Base-by-base conservation (phyloP, 1,140 invertebrate genomes). In the Anoplolepis gracilipes region DNA sequence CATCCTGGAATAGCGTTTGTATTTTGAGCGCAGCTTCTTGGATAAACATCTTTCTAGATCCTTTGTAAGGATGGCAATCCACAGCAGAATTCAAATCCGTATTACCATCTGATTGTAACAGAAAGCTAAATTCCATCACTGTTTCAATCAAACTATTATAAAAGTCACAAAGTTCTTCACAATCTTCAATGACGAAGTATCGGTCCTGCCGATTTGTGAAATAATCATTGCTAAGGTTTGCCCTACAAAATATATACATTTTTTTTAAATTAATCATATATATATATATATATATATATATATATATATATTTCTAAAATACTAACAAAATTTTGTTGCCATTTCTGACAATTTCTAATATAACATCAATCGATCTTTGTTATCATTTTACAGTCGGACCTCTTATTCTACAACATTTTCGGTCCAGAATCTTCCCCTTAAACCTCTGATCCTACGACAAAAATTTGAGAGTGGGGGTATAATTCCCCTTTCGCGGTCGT, bases 201-300 rank as follows among this genome's bases (percentile, higher is more conserved):
- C 99, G 96, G 95, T 99, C 99, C 95, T 99, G 99, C 67, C 99
- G 96, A 94, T 99, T 99, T 28, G 97, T 98, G 93, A 99, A 99
- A 94, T 99, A 99, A 93, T 99, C 98, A 93, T 99, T 97, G 88
- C 99, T 99, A 89, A 99, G 96, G 95, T 99, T 99, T 11, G 99
- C 99, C 13, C 97, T 98, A 93, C 3, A 49, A 49, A 49, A 5
- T 49, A 85, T 64, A 85, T 42, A 87, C 64, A 82, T 70, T 36
- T 36, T 61, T 39, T 76, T 64, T 39, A 10, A 36, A 19, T 28
- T 30, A 59, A n/a, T n/a, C n/a, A n/a, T 49, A 16, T 19, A 36
- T 33, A 11, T 49, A 19, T 79, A 16, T 42, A 8, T 57, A 59
- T 69, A 33, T 19, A 19, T 33, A 53, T 36, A 33, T 69, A 19